Percentiles rank a stretch among this genome's conserved stretches.
Conservation (phyloP, 2,113 vertebrate species). For the Aegotheles bennettii region DNA sequence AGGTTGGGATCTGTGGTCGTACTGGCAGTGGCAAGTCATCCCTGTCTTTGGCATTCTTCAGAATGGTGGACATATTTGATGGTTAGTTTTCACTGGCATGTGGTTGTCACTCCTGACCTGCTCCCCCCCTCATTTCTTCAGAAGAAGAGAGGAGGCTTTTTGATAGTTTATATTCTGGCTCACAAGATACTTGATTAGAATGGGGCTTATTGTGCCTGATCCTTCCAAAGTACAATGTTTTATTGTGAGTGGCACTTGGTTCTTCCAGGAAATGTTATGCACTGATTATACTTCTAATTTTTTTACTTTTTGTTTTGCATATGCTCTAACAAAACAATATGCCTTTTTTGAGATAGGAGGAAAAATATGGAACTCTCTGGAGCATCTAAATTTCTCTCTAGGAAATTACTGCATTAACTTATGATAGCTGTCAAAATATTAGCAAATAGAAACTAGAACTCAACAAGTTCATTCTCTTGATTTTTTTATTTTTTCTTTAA, state of each 20-base stretch:
- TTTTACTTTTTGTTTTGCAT: neutral
- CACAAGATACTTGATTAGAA: neutral
- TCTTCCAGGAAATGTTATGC: neutral
- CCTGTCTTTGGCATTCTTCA: conserved; percentile 94
- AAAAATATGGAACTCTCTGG: neutral
- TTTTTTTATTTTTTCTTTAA: neutral
- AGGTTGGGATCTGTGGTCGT: conserved; percentile 97
- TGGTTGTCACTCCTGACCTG: neutral
- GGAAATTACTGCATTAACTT: neutral
- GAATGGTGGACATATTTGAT: conserved; percentile 98
- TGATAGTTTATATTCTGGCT: neutral
- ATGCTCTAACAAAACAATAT: neutral
- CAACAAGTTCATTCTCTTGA: neutral
- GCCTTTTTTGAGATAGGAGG: neutral
- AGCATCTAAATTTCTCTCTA: neutral
- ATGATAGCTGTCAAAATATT: neutral
- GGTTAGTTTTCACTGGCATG: conserved; percentile 73
- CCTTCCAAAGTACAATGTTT: neutral
- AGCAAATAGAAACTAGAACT: neutral
- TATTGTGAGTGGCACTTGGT: neutral
- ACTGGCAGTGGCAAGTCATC: conserved; percentile 98
- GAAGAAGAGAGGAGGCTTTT: neutral
- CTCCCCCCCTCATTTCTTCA: neutral
- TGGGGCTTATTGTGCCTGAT: neutral
- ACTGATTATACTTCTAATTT: neutral